These are phyloP conservation scores for Spheniscus mendiculus DNA, from an alignment of 2,113 vertebrate genomes.

Conservation along the genomic window DNA sequence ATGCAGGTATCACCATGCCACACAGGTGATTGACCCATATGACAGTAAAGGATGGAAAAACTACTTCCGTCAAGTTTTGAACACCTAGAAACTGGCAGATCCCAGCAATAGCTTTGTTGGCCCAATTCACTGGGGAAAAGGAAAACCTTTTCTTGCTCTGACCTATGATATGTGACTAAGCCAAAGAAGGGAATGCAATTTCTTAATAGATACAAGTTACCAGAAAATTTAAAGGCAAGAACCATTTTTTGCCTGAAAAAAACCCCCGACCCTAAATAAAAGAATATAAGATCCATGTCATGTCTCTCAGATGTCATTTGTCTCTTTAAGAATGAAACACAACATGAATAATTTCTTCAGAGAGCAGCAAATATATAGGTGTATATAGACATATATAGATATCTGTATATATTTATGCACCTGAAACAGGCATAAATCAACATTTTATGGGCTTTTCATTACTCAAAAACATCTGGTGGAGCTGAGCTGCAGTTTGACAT, in stretches of 20 bases:
- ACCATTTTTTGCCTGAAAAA: background rate
- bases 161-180: background rate
- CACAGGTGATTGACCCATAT: background rate
- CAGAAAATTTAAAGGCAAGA: background rate
- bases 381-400: background rate
- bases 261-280: rapidly evolving
- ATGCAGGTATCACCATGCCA: background rate
- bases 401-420: background rate
- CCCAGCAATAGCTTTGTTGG: background rate
- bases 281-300: background rate
- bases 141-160: background rate
- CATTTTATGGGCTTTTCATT: background rate
- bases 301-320: background rate
- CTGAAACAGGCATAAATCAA: background rate
- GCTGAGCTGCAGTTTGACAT: background rate
- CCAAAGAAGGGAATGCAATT: background rate
- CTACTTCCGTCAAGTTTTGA: background rate
- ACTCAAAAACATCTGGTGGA: background rate
- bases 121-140: background rate
- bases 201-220: background rate
- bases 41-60: background rate
- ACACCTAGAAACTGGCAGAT: background rate
- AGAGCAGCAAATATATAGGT: background rate
- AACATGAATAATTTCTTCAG: background rate
- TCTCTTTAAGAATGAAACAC: background rate